Evolutionary conservation across 1,140 invertebrate genomes (phyloP), one percentile per base, ranked within the genome.

Genomic region (Drosophila takahashii): DNA sequence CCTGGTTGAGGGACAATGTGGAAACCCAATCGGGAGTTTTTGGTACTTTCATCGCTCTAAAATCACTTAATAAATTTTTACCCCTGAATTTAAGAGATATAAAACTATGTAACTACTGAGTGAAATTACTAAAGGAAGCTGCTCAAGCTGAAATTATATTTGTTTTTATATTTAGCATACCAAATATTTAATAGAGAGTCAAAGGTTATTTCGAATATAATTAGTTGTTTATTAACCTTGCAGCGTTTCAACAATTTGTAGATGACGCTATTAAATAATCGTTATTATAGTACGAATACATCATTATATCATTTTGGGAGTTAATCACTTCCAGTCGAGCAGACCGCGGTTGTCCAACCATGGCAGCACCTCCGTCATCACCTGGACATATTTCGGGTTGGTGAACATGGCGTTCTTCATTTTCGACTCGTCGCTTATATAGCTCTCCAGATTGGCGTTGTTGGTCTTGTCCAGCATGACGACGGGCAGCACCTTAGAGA

Each of bases 291-390:
- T 22, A 41, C 11, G n/a, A 39, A 22, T 29, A 11, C 26, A 15
- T 8, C 16, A 45, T 53, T 52, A 67, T 32, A 1, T 15, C 10
- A 10, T 32, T 56, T 37, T 1, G 26, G 44, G 11, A 37, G 39
- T n/a, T 74, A 67, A 66, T 81, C 71, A 90, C 36, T 91, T 91
- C 84, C 81, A 92, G 74, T 92, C 91, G 42, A 92, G 72, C 27
- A 91, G 54, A 4, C 91, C 91, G 32, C 89, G 85, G 60, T 92
- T 92, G 65, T 92, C 89, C 79, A 92, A 77, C 89, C 89, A 92
- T 57, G 91, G 91, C 22, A 92, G 53, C 42, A 92, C 50, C 42
- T 87, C 85, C 18, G 71, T 58, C 79, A 92, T 89, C 18, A 75
- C 79, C 57, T 90, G 74, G 9, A 90, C 75, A 62, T 92, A 92